Conservation (phyloP, 2,888 invertebrate species). For the Carcina quercana region DNA sequence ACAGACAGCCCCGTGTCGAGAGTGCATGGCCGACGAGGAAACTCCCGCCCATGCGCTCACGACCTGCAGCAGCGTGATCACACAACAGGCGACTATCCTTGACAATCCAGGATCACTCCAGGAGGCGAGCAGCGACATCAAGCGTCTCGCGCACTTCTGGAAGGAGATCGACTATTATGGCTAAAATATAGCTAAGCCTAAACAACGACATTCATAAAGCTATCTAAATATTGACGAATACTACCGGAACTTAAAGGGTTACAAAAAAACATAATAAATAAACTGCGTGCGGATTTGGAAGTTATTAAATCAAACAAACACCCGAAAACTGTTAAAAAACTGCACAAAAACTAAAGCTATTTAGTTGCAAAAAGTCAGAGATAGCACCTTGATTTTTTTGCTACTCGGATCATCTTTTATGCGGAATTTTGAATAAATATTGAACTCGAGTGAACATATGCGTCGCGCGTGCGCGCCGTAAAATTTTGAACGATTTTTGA, state of each 20-base stretch:
- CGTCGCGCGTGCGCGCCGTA: conserved; percentile 41
- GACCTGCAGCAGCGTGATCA: too few species aligned
- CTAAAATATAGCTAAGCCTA: background rate
- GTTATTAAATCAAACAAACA: conserved; percentile 25
- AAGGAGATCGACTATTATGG: too few species aligned
- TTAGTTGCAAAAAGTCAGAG: conserved; percentile 20
- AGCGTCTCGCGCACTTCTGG: too few species aligned
- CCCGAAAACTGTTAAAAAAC: conserved; percentile 19
- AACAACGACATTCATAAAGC: conserved; percentile 1
- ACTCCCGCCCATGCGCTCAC: too few species aligned
- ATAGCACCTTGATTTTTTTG: conserved; percentile 45
- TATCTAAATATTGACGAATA: conserved; percentile 6
- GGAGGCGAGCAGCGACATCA: too few species aligned
- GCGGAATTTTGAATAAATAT: conserved; percentile 33
- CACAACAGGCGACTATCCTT: too few species aligned
- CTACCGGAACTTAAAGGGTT: conserved; percentile 18
- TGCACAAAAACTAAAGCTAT: conserved; percentile 25
- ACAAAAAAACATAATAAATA: conserved; percentile 14
- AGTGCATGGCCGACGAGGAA: too few species aligned
- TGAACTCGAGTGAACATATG: conserved; percentile 39
- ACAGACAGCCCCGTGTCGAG: too few species aligned
- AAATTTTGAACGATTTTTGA: conserved; percentile 20
- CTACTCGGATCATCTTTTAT: conserved; percentile 31
- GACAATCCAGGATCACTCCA: too few species aligned
- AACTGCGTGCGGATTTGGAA: conserved; percentile 21